phyloP scores from a whole-genome alignment of 2,797 vertebrate genomes.

The Poecilia wingei region DNA sequence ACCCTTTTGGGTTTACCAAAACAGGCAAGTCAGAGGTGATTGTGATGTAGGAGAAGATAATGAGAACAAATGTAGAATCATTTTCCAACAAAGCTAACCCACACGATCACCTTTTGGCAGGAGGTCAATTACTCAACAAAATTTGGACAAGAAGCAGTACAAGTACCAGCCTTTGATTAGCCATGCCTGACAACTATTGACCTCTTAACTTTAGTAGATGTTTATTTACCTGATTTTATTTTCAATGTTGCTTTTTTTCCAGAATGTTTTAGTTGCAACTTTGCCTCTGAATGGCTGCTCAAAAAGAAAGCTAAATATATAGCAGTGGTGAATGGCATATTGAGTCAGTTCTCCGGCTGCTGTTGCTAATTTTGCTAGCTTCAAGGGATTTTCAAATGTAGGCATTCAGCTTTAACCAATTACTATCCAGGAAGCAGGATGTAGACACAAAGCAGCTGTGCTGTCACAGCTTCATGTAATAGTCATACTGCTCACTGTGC shows the following conservation, averaged over 20 bases:
- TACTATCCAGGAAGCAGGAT: neutral
- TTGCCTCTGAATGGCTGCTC: neutral
- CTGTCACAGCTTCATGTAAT: neutral
- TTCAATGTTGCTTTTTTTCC: neutral
- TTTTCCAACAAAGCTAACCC: neutral
- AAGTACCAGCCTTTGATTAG: neutral
- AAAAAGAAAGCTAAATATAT: neutral
- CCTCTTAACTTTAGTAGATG: neutral
- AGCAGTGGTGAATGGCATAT: neutral
- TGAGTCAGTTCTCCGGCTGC: neutral
- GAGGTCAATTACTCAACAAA: neutral
- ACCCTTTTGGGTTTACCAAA: conserved; percentile 32
- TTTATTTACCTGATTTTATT: neutral
- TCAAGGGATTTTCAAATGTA: neutral
- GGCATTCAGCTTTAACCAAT: neutral
- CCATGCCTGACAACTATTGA: neutral
- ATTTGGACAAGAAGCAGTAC: neutral
- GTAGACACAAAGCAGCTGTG: neutral
- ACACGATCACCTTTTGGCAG: neutral
- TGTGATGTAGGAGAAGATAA: neutral
- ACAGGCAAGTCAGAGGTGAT: conserved; percentile 24
- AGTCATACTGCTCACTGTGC: neutral
- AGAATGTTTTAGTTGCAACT: neutral
- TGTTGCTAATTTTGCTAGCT: neutral
- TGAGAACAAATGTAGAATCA: neutral